Evolutionary conservation across 2,888 invertebrate genomes (phyloP).

Genomic region (Cyclophora albipunctata): DNA sequence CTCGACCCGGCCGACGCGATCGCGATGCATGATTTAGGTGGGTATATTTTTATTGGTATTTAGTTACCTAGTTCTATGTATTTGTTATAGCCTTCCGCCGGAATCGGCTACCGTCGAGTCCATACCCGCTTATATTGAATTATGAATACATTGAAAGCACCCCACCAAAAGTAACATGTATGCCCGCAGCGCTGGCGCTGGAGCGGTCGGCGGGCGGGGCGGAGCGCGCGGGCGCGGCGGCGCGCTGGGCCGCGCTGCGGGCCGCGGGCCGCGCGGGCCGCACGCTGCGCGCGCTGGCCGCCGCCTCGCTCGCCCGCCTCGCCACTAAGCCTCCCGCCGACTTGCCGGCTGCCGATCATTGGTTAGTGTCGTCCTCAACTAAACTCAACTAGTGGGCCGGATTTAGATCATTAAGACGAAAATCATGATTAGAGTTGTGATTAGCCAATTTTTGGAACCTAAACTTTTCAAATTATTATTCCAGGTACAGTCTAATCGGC

Average conservation of each 20-base stretch:
- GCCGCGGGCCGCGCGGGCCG: slow-evolving; percentile 42
- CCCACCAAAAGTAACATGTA: too few relatives aligned
- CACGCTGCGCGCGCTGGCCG: slow-evolving; percentile 53
- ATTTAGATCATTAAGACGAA: not conserved
- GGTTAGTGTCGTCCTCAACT: slow-evolving; percentile 25
- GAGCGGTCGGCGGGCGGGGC: slow-evolving; percentile 37
- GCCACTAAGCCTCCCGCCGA: slow-evolving; percentile 24
- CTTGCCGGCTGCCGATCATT: slow-evolving; percentile 52
- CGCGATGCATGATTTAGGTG: slow-evolving; percentile 56
- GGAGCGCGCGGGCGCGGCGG: slow-evolving; percentile 39
- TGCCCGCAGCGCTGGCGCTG: slow-evolving; percentile 40
- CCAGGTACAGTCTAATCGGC: slow-evolving; percentile 77
- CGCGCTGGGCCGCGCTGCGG: slow-evolving; percentile 47
- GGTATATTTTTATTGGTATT: not conserved
- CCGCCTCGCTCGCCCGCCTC: slow-evolving; percentile 53
- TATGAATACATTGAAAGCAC: too few relatives aligned
- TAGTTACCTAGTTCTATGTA: not conserved
- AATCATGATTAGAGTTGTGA: not conserved
- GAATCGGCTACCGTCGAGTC: too few relatives aligned
- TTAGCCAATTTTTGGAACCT: not conserved
- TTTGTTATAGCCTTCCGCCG: not conserved
- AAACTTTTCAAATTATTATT: not conserved
- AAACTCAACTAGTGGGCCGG: too few relatives aligned
- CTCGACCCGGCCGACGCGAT: slow-evolving; percentile 60
- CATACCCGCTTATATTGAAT: too few relatives aligned